Evolutionary conservation across 1,140 invertebrate genomes (phyloP), one percentile per base, ranked within the genome.

Genomic region (Caenorhabditis briggsae): DNA sequence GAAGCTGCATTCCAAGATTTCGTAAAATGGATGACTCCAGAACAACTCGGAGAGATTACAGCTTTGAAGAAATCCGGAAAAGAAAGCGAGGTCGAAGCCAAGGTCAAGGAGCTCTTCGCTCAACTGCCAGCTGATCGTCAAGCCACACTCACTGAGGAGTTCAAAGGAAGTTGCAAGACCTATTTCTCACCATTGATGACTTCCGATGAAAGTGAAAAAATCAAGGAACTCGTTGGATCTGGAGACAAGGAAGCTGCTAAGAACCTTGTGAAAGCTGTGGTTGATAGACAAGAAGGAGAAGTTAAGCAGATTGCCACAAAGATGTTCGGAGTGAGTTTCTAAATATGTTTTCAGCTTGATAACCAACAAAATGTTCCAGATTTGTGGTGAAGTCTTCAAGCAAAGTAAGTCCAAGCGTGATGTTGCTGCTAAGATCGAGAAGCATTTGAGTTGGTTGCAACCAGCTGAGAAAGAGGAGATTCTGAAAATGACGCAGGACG

Each of bases 391-490:
- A 25, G 82, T 86, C 0, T 82, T 11, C 78, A 55, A 70, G 18
- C 55, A 82, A 41, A 65, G 20, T n/a, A 74, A 46, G 48, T 70
- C 61, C 1, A 50, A 33, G n/a, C 43, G 65, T 18, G 70, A 78
- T n/a, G 70, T 78, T 2, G 46, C 70, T 50, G 43, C 70, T 53
- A 78, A 78, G 18, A 78, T 78, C 46, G 85, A 86, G n/a, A 86
- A 86, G 41, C 82, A 86, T 18, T 58, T 86, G 55, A 85, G 84
- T 53, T 85, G 84, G 84, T 50, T 85, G 25, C 61, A 55, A 70
- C 43, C 53, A 16, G 65, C 46, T 9, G 61, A 85, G 64, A 85
- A 85, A 25, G 23, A 85, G 33, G 84, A 50, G 11, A 55, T 85
- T 53, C 20, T 64, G 46, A 58, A 85, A n/a, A 85, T 85, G 84